Conservation (phyloP, 2,888 invertebrate species). For the Tridacna crocea region DNA sequence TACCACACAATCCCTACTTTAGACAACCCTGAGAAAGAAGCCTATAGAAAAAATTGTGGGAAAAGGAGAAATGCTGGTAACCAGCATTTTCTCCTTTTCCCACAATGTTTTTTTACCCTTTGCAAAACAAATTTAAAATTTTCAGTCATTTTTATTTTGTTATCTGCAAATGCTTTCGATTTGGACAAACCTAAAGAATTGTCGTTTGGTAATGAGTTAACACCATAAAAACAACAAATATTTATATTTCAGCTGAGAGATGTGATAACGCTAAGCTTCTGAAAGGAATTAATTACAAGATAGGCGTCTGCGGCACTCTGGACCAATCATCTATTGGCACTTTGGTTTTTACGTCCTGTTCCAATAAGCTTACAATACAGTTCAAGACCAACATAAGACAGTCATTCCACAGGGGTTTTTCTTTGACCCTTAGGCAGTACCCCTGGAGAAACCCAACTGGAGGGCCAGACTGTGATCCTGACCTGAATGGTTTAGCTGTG, state of each 20-base stretch:
- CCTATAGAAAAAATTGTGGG: not conserved
- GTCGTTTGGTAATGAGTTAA: not conserved
- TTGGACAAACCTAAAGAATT: not conserved
- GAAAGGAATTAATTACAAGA: constrained; percentile 55
- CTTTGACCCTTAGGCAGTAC: constrained; percentile 47
- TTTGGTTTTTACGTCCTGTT: constrained; percentile 52
- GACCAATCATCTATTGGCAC: constrained; percentile 45
- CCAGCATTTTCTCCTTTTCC: not conserved
- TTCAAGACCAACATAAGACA: constrained; percentile 49
- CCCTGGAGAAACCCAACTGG: constrained; percentile 60
- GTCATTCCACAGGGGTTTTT: constrained; percentile 44
- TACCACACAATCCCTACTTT: too few relatives aligned
- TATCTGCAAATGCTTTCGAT: too few relatives aligned
- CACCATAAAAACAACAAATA: not conserved
- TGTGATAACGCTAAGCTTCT: constrained; percentile 61
- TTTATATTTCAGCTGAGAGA: constrained; percentile 51
- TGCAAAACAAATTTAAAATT: too few relatives aligned
- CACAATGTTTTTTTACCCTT: not conserved
- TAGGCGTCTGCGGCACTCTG: constrained; percentile 60
- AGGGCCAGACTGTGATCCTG: constrained; percentile 61
- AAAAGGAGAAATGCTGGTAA: not conserved
- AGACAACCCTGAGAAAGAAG: too few relatives aligned
- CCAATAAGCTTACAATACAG: constrained; percentile 59
- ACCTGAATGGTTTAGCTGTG: constrained; percentile 51
- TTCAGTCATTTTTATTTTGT: too few relatives aligned